Base-by-base conservation (phyloP, 2,888 invertebrate species). In the Leistus spinibarbis region DNA sequence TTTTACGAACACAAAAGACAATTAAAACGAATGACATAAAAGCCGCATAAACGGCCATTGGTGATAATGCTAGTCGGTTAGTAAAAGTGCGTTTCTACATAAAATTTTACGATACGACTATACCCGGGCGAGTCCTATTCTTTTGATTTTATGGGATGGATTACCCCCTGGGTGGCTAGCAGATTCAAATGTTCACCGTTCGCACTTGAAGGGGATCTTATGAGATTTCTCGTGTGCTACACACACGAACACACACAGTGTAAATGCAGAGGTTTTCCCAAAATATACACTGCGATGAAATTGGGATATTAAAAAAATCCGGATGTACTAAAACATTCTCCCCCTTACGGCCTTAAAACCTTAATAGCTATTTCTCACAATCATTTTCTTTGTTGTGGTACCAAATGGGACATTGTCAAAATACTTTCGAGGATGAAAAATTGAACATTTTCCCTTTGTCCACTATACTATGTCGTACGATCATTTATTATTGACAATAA, bases 71-170 rank as follows among this genome's bases (percentile, higher is more conserved):
- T 40, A 40, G 60, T 19, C 60, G 60, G 60, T 60, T 60, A 60
- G 19, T 17, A 60, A 60, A 60, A 60, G 60, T 60, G 60, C 20
- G 19, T 60, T 60, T 60, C 60, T 60, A 10, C 60, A 60, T 60
- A 60, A 60, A 60, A 60, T 60, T 60, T 60, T 19, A 60, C 60
- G 60, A 60, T 60, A 60, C 60, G 13, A 60, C 60, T 19, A 60
- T 60, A 60, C 60, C 20, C 19, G 60, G 17, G 22, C 19, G 60
- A 5, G 22, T 22, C 60, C 22, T 60, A 20, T 60, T 60, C 60
- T 60, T 60, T 60, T 60, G 60, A 60, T 60, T 17, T 60, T 60
- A 60, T 22, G 60, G 60, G 17, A 19, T 20, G 17, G 60, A 60
- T 19, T 60, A 60, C 60, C 17, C 60, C 20, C 20, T 22, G 60